Base-by-base conservation (phyloP, 2,113 vertebrate genomes). In the Platichthys flesus region DNA sequence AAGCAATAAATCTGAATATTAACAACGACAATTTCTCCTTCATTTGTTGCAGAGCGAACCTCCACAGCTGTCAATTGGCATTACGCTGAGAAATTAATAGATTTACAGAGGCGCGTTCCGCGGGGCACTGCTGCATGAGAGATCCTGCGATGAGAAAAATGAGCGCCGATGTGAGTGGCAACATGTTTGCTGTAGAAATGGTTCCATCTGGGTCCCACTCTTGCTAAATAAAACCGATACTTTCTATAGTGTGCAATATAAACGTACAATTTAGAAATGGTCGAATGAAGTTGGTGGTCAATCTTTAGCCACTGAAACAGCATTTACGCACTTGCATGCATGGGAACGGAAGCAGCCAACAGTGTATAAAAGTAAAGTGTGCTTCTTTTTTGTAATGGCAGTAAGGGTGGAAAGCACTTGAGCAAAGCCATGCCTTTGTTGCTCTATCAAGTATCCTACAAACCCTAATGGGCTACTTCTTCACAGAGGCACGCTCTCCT, bases 1-100 rank as follows among this genome's bases (percentile, higher is more conserved):
- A 74, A 88, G 89, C 87, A 71, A 90, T 85, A 84, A 74, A 89
- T 90, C 83, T 83, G 82, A 91, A 94, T 92, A 93, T 90, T 89
- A 90, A 90, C 88, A 85, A 92, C 67, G 76, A 80, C 85, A 85
- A 89, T 87, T 85, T 63, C 82, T 68, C 84, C 74, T 72, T 76
- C 66, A 75, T 87, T 90, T 82, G 82, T 60, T 74, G 82, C 79
- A 1, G 26, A 80, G 71, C 31, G 20, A 79, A 81, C 71, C 59
- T 61, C 82, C 65, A 12, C 87, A 75, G 74, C 80, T 83, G 87
- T 90, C 88, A 88, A 90, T 89, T 71, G 78, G 80, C 64, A 78
- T 85, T 74, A 82, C 23, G 45, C 31, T 14, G 77, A 80, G 65
- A 88, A 79, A 90, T 84, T 14, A 86, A 86, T 71, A 76, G 85